A percentile compares a stretch with the other conserved stretches of the same genome.
These are phyloP conservation scores for Erinaceus europaeus DNA, from an alignment of 2,113 vertebrate genomes.

Conservation along the genomic window DNA sequence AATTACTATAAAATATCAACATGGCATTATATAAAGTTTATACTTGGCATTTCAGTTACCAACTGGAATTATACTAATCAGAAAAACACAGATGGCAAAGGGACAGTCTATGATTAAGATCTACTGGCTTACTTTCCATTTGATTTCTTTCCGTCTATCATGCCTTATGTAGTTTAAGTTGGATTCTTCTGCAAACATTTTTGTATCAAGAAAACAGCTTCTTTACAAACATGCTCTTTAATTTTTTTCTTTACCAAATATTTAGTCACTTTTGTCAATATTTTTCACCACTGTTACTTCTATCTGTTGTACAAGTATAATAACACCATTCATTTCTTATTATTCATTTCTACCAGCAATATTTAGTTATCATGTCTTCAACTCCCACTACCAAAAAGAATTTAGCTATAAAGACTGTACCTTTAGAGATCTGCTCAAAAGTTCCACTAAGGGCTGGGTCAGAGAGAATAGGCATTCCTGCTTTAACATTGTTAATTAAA, in stretches of 20 bases:
- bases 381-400: too few relatives aligned
- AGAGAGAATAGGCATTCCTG: too few relatives aligned
- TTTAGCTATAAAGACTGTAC: too few relatives aligned
- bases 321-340: too few relatives aligned
- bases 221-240: constrained; percentile 1
- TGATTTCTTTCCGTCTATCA: background rate
- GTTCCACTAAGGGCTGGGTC: too few relatives aligned
- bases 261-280: background rate
- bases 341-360: too few relatives aligned
- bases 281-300: too few relatives aligned
- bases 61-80: constrained; percentile 38
- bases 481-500: too few relatives aligned
- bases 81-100: background rate
- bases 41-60: constrained; percentile 7
- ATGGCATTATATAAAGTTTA: background rate
- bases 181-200: background rate
- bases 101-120: background rate
- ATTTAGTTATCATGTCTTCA: too few relatives aligned
- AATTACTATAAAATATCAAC: constrained; percentile 18
- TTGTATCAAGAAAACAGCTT: background rate
- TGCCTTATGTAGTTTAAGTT: background rate
- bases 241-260: background rate
- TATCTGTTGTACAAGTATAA: too few relatives aligned
- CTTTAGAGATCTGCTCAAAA: too few relatives aligned
- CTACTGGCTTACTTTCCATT: background rate